Evolutionary conservation across 2,797 vertebrate genomes (phyloP).

Genomic region (Steatocranus sp.): DNA sequence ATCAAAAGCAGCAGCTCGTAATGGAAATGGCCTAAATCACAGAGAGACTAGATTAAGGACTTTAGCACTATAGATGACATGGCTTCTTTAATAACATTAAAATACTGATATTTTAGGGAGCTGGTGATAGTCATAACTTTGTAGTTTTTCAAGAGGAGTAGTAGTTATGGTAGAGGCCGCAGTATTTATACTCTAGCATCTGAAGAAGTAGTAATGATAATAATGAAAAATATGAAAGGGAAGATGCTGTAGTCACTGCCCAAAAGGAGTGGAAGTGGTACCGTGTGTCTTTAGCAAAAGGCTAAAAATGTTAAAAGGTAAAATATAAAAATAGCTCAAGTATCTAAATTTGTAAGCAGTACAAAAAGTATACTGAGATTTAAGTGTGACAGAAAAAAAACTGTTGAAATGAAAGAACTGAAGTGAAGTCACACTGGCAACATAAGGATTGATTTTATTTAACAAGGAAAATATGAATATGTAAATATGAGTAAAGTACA

Average conservation of each 20-base stretch:
- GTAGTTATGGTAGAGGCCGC: neutral
- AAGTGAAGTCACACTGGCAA: neutral
- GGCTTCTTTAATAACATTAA: neutral
- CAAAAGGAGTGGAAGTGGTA: fast-evolving
- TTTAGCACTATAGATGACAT: neutral
- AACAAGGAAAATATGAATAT: neutral
- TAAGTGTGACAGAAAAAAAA: neutral
- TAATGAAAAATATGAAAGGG: neutral
- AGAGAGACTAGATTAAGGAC: neutral
- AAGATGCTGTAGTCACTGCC: neutral
- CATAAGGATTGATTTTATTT: neutral
- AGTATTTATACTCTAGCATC: fast-evolving
- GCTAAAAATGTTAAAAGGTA: fast-evolving
- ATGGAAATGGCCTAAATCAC: constrained; percentile 2
- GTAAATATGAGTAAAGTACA: neutral
- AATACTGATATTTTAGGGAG: fast-evolving
- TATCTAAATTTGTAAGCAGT: neutral
- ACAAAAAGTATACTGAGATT: neutral
- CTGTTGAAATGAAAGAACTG: neutral
- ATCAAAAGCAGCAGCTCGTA: constrained; percentile 24
- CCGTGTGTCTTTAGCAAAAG: neutral
- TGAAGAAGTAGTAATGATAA: neutral
- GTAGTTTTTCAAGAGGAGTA: neutral
- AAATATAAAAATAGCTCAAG: neutral
- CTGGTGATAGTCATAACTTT: fast-evolving